Percentiles rank a stretch among this genome's conserved stretches.
Evolutionary conservation across 2,113 vertebrate genomes (phyloP).

Genomic region (Lonchura striata): DNA sequence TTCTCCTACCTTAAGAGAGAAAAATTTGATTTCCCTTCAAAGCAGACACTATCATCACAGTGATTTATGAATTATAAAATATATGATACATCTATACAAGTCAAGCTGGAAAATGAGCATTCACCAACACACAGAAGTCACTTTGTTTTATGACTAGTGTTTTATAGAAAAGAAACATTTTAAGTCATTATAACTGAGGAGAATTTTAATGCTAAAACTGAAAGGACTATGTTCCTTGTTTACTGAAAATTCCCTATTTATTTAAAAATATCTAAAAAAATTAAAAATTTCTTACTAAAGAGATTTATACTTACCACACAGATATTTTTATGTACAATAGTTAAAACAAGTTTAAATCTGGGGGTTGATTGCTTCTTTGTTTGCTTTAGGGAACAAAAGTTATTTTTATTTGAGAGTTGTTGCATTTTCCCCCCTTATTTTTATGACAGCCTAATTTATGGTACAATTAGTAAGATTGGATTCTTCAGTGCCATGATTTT

Average conservation of each 20-base stretch:
- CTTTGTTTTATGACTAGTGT: not conserved
- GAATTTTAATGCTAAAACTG: not conserved
- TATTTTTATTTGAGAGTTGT: not conserved
- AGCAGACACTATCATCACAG: not conserved
- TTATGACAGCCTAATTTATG: not conserved
- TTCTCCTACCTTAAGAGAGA: not conserved
- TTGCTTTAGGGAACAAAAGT: not conserved
- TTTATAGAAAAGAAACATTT: not conserved
- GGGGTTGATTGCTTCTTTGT: not conserved
- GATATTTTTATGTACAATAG: not conserved
- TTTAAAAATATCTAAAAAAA: not conserved
- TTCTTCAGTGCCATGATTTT: not conserved
- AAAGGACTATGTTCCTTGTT: not conserved
- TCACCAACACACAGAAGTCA: not conserved
- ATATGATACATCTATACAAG: not conserved
- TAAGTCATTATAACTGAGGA: not conserved
- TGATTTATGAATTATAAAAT: not conserved
- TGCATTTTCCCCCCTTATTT: fast-evolving
- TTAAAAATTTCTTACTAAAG: not conserved
- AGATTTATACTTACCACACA: not conserved
- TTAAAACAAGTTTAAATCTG: not conserved
- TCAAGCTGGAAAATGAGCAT: not conserved
- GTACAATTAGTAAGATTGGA: not conserved
- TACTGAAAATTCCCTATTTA: not conserved
- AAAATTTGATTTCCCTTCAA: not conserved